These are phyloP conservation scores for Eurytoma californica DNA, from an alignment of 2,888 invertebrate species.

Conservation along the genomic window DNA sequence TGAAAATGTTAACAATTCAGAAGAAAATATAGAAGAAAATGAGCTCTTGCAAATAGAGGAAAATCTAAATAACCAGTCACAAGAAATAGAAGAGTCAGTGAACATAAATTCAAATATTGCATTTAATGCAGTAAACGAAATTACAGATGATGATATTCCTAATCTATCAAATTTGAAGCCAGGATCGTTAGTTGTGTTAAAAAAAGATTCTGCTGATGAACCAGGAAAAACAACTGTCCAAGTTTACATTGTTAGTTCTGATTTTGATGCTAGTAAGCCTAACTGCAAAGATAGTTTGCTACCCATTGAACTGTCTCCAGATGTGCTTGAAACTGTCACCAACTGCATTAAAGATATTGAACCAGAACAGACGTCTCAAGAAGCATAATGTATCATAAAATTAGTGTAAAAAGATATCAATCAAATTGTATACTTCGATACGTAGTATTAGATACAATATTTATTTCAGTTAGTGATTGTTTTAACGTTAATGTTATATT, in stretches of 20 bases:
- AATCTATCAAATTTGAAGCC: constrained; percentile 72
- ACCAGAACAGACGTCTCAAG: constrained; percentile 29
- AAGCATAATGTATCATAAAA: constrained; percentile 28
- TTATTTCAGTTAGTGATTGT: constrained; percentile 28
- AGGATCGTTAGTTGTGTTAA: constrained; percentile 77
- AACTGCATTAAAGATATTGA: constrained; percentile 55
- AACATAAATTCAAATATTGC: constrained; percentile 7
- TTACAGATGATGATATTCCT: constrained; percentile 63
- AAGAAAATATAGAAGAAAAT: constrained; percentile 17
- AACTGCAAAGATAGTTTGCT: constrained; percentile 66
- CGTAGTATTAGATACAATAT: constrained; percentile 6
- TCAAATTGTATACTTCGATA: constrained; percentile 12
- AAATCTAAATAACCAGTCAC: constrained; percentile 21
- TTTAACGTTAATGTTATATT: constrained; percentile 21
- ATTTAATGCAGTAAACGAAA: constrained; percentile 53
- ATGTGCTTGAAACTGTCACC: constrained; percentile 70
- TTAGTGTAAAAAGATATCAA: constrained; percentile 14
- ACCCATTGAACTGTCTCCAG: constrained; percentile 69
- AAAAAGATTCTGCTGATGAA: constrained; percentile 74
- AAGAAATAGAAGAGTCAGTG: constrained; percentile 28
- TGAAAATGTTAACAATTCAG: not conserved
- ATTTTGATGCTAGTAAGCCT: constrained; percentile 59
- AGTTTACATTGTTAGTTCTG: constrained; percentile 76
- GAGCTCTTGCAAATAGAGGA: constrained; percentile 2
- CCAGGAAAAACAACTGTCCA: constrained; percentile 73